These are phyloP conservation scores for Enteromius afrohamiltoni DNA, from an alignment of 2,797 vertebrate species.

Conservation along the genomic window DNA sequence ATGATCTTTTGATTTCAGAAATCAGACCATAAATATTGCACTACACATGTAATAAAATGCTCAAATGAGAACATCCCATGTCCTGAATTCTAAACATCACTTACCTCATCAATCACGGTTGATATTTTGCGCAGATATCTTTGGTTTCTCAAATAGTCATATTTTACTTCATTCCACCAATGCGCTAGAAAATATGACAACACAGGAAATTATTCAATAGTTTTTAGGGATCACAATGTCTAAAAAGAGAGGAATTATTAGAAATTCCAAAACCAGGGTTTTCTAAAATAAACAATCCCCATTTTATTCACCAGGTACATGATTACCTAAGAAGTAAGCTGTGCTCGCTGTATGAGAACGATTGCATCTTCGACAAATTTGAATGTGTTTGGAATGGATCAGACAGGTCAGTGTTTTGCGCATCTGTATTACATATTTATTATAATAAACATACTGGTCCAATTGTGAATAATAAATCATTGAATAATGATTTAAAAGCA, in stretches of 20 bases:
- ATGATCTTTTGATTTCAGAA: background rate
- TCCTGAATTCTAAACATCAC: background rate
- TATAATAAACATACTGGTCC: background rate
- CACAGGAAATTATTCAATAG: background rate
- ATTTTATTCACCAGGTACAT: conserved; percentile 83
- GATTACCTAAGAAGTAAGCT: conserved; percentile 98
- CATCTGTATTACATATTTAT: background rate
- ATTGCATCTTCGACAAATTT: conserved; percentile 99
- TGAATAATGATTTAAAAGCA: background rate
- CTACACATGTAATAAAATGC: background rate
- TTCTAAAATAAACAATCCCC: background rate
- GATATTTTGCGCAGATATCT: no score
- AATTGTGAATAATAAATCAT: background rate
- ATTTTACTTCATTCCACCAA: background rate
- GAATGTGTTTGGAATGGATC: conserved; percentile 99
- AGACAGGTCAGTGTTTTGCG: conserved; percentile 85
- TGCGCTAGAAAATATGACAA: background rate
- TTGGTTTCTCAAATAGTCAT: background rate
- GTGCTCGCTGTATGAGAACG: conserved; percentile 97
- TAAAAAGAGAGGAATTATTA: background rate
- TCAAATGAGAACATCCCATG: background rate
- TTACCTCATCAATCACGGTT: background rate
- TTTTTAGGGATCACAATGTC: background rate
- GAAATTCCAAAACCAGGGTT: background rate
- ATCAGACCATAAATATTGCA: background rate